Percentiles rank a stretch among this genome's conserved stretches.
Conservation (phyloP, 1,140 invertebrate genomes). For the Drosophila nigrodunni region DNA sequence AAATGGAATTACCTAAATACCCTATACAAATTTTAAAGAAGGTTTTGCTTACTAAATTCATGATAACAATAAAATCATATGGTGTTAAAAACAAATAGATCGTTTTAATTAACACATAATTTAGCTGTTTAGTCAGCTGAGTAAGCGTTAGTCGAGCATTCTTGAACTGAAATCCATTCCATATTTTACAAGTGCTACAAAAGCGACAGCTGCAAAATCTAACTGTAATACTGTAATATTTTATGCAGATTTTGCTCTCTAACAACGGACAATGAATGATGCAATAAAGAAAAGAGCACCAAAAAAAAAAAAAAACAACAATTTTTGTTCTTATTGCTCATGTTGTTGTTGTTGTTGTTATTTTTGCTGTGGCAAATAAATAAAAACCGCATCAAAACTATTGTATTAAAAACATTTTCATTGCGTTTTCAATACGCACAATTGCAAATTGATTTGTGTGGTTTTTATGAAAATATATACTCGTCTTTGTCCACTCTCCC, state of each 20-base stretch:
- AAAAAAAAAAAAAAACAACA: constrained; percentile 17
- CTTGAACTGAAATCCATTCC: background rate
- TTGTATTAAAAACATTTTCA: constrained; percentile 67
- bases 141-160: background rate
- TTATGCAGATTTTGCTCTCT: constrained; percentile 29
- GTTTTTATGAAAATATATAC: constrained; percentile 51
- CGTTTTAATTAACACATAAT: background rate
- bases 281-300: background rate
- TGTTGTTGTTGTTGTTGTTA: constrained; percentile 23
- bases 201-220: constrained; percentile 45
- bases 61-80: background rate
- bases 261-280: constrained; percentile 24
- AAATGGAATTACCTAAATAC: constrained; percentile 5
- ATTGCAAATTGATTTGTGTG: constrained; percentile 78
- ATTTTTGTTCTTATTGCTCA: constrained; percentile 20
- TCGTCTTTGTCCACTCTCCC: constrained; percentile 7
- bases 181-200: background rate
- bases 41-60: background rate
- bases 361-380: constrained; percentile 60
- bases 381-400: constrained; percentile 71
- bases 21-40: background rate
- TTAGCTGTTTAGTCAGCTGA: background rate
- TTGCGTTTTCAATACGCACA: constrained; percentile 54
- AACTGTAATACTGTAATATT: constrained; percentile 45
- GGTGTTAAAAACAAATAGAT: background rate